These are phyloP conservation scores for Oryzias curvinotus DNA, from an alignment of 2,113 vertebrate genomes.

Conservation along the genomic window DNA sequence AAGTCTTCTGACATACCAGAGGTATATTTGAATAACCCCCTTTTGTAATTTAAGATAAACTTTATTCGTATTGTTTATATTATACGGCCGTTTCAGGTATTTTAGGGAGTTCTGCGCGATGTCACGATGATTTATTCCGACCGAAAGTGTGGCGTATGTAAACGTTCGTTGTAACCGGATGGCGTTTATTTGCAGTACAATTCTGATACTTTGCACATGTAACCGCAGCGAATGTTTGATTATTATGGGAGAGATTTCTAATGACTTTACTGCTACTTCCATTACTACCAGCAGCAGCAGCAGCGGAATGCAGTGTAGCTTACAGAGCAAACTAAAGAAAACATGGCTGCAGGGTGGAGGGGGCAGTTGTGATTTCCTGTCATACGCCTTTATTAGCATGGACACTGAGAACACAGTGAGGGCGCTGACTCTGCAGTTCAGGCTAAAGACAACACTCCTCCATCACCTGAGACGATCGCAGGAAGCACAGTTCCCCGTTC, in stretches of 20 bases:
- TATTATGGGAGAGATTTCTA: slow-evolving; percentile 12
- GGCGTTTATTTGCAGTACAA: too few species aligned
- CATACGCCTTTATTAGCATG: slow-evolving; percentile 30
- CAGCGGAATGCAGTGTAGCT: slow-evolving; percentile 54
- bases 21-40: too few species aligned
- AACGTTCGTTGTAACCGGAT: too few species aligned
- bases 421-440: slow-evolving; percentile 40
- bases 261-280: slow-evolving; percentile 24
- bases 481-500: too few species aligned
- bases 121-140: too few species aligned
- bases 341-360: slow-evolving; percentile 32
- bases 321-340: slow-evolving; percentile 55
- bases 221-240: slow-evolving; percentile 44
- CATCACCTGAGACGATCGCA: background rate
- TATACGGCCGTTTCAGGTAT: too few species aligned
- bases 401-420: slow-evolving; percentile 1
- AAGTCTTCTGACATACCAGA: too few species aligned
- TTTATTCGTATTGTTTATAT: too few species aligned
- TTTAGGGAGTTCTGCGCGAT: too few species aligned
- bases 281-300: slow-evolving; percentile 27
- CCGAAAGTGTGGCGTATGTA: too few species aligned
- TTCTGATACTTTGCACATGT: too few species aligned
- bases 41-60: too few species aligned
- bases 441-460: slow-evolving; percentile 62
- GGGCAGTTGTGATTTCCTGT: slow-evolving; percentile 8